Percentiles rank a stretch among this genome's conserved stretches.
These are phyloP conservation scores for Platorchestia sp. DNA, from an alignment of 1,140 invertebrate genomes.

Conservation along the genomic window DNA sequence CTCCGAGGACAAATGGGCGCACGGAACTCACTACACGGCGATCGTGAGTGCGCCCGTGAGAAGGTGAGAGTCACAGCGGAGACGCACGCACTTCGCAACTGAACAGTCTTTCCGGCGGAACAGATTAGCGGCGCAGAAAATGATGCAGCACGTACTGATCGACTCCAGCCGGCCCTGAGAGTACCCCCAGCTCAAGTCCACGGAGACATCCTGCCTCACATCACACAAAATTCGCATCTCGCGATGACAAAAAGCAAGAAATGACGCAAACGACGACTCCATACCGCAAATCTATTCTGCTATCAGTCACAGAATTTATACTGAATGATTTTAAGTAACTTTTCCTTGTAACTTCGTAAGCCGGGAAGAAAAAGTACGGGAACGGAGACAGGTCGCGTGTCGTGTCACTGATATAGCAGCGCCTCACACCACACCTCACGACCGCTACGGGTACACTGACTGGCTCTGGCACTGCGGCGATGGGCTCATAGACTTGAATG, in stretches of 20 bases:
- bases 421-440: constrained; percentile 8
- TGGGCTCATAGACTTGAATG: background rate
- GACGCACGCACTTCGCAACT: background rate
- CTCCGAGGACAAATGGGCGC: background rate
- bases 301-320: background rate
- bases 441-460: constrained; percentile 6
- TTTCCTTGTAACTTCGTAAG: background rate
- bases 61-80: background rate
- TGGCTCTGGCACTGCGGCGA: background rate
- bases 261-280: background rate
- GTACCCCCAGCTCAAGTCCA: background rate
- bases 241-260: background rate
- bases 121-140: background rate
- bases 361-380: background rate
- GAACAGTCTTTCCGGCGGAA: background rate
- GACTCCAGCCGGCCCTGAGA: background rate
- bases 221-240: background rate
- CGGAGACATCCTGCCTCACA: background rate
- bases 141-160: background rate
- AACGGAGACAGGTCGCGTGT: constrained; percentile 13
- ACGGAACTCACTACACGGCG: background rate
- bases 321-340: background rate
- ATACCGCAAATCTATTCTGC: background rate
- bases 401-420: background rate
- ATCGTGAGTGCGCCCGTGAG: background rate